Conservation (phyloP, 1,140 invertebrate genomes). For the Lepidurus arcticus region DNA sequence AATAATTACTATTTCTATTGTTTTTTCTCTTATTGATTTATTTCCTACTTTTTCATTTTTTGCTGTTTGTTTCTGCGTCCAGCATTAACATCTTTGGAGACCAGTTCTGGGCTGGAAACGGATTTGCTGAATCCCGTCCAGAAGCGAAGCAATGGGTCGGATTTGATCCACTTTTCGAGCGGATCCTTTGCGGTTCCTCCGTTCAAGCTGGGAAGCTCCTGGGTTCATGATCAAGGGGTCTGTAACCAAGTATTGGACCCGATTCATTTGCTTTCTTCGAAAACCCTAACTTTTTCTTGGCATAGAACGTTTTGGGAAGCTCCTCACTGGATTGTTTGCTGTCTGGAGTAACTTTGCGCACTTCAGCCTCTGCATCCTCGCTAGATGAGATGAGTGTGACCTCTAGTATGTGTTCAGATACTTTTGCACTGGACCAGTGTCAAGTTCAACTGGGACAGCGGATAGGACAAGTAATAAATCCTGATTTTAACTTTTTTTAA, state of each 20-base stretch:
- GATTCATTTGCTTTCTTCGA: background rate
- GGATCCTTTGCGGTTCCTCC: background rate
- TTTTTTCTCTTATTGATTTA: background rate
- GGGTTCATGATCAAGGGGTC: background rate
- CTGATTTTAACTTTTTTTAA: background rate
- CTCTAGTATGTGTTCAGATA: background rate
- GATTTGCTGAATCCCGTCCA: background rate
- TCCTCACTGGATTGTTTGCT: background rate
- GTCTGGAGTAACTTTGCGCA: background rate
- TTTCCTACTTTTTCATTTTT: background rate
- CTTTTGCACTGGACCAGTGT: background rate
- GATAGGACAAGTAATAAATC: background rate
- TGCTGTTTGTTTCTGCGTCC: background rate
- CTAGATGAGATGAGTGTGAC: background rate
- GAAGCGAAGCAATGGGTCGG: background rate
- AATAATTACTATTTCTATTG: too few species aligned
- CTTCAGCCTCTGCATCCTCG: background rate
- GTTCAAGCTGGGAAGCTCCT: background rate
- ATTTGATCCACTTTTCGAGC: background rate
- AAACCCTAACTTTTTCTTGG: background rate
- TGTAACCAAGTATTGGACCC: background rate
- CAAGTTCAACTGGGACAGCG: background rate
- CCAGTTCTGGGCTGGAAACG: background rate
- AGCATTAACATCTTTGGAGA: constrained; percentile 3
- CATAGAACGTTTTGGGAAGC: background rate